phyloP scores from a whole-genome alignment of 2,797 vertebrate species.

The Chloroceryle amazona region DNA sequence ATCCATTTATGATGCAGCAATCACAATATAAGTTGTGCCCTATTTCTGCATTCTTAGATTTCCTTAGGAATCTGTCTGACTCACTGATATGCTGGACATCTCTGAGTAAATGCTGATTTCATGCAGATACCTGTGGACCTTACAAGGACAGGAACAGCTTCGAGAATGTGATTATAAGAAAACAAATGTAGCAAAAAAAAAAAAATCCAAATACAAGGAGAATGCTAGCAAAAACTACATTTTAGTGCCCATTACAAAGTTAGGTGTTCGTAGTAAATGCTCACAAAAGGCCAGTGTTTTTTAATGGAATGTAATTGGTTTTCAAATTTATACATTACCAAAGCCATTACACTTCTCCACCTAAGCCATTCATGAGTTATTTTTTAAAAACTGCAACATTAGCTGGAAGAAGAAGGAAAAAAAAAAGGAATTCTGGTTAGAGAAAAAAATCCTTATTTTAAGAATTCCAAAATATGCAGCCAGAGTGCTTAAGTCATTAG shows the following conservation, averaged over 20 bases:
- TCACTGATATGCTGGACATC: fast-evolving
- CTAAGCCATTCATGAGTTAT: not conserved
- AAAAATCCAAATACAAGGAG: not conserved
- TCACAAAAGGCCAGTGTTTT: not conserved
- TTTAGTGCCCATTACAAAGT: not conserved
- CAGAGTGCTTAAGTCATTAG: not conserved
- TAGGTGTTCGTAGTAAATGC: not conserved
- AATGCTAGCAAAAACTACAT: not conserved
- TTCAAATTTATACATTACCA: not conserved
- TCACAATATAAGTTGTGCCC: no score
- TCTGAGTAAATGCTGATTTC: not conserved
- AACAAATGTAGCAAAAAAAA: not conserved
- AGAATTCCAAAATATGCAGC: not conserved
- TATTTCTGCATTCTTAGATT: not conserved
- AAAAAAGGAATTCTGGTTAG: not conserved
- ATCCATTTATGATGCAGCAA: not conserved
- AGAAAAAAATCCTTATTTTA: not conserved
- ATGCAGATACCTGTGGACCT: not conserved
- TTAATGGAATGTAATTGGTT: not conserved
- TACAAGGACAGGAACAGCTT: not conserved
- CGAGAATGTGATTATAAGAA: not conserved
- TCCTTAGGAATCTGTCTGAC: not conserved
- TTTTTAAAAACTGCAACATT: not conserved
- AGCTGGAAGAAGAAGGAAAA: not conserved
- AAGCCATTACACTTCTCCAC: not conserved